phyloP scores from a whole-genome alignment of 2,888 invertebrate genomes.

The Diarsia brunnea region DNA sequence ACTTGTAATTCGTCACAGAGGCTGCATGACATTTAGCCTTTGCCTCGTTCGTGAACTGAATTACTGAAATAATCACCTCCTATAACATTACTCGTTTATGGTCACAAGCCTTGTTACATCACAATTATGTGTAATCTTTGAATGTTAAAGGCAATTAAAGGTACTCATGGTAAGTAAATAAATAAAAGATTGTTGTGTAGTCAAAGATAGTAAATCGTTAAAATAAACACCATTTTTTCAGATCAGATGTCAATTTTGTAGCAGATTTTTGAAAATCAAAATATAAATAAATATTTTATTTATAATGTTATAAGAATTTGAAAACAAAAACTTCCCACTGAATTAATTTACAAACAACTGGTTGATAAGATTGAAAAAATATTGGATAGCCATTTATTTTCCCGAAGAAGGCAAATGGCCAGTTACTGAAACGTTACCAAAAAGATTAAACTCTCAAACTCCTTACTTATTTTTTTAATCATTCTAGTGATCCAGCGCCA shows the following conservation, averaged over 20 bases:
- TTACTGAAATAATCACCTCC: constrained; percentile 63
- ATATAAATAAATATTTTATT: background rate
- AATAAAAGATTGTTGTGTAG: background rate
- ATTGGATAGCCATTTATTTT: background rate
- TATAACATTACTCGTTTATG: constrained; percentile 41
- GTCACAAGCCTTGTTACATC: constrained; percentile 41
- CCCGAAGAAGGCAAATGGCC: background rate
- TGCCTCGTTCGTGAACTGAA: constrained; percentile 63
- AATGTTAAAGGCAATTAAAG: constrained; percentile 43
- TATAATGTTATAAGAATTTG: background rate
- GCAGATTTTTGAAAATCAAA: background rate
- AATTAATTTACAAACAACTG: background rate
- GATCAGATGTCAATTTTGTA: background rate
- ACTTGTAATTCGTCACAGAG: constrained; percentile 51
- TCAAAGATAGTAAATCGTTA: background rate
- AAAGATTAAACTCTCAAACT: background rate
- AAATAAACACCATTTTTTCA: no score
- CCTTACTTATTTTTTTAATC: background rate
- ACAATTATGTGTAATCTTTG: constrained; percentile 49
- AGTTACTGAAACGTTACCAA: background rate
- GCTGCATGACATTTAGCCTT: constrained; percentile 58
- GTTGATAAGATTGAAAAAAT: background rate
- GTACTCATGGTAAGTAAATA: constrained; percentile 2
- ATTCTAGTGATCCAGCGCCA: background rate
- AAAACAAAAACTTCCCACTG: background rate